Evolutionary conservation across 2,113 vertebrate species (phyloP), one percentile per base, ranked within the genome.

Genomic region (Paedocypris sp.): DNA sequence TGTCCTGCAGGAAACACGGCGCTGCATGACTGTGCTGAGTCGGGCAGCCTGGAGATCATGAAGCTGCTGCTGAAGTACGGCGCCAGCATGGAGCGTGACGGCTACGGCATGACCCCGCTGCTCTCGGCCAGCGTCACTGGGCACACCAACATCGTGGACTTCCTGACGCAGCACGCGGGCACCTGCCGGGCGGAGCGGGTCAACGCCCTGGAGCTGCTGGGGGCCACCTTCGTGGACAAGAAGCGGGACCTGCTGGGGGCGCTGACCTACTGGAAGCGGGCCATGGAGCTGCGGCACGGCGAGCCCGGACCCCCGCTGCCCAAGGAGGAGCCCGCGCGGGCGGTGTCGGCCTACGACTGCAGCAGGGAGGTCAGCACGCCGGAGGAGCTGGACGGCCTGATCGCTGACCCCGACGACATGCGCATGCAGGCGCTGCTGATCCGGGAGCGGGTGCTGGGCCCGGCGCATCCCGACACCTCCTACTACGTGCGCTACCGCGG

Each of bases 11-110:
- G 95, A 71, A 99, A 99, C 74, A 99, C 94, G 0, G 95, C 95
- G 0, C 82, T 99, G 66, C 94, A 99, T 57, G 95, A 99, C 71
- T 99, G 95, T 57, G 95, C 95, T 0, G 95, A 99, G 76, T 99
- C 95, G n/a, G 95, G 95, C 66, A 99, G 95, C 74, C 62, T 99
- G 70, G 95, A 99, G 73, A 99, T 99, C 67, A 97, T 99, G 93
- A 89, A 90, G 76, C 91, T 97, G 92, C 86, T 99, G 63, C 86
- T 99, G 13, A 91, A 94, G 68, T 97, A 89, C n/a, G 90, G 90
- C 36, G 93, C 95, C 33, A 87, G 88, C 59, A 99, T 99, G 95
- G 95, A 99, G 76, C 91, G 90, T 68, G 95, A 99, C 3, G 93
- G 94, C 16, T 98, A 98, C 15, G 89, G 95, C 38, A 99, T 98